Percentiles rank a stretch among this genome's conserved stretches.
phyloP scores from a whole-genome alignment of 2,888 invertebrate species.

The Peribatodes rhomboidaria region DNA sequence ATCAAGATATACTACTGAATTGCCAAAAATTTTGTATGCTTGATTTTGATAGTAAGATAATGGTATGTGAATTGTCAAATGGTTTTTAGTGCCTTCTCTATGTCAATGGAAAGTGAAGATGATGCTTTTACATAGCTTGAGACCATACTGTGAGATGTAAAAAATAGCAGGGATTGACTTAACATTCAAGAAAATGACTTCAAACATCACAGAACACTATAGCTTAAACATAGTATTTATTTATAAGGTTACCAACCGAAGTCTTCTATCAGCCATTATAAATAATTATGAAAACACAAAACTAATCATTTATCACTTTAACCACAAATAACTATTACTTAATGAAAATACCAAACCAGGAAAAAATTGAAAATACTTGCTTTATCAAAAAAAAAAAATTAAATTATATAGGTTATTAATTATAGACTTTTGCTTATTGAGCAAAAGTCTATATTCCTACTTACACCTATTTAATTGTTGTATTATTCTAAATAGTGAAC shows the following conservation, averaged over 20 bases:
- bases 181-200: not conserved
- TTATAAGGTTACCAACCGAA: too few relatives aligned
- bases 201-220: not conserved
- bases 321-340: too few relatives aligned
- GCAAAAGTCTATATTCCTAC: too few relatives aligned
- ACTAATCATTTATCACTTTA: not conserved
- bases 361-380: too few relatives aligned
- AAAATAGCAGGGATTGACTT: not conserved
- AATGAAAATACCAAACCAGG: too few relatives aligned
- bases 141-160: not conserved
- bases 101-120: not conserved
- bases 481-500: too few relatives aligned
- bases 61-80: conserved; percentile 7
- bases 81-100: conserved; percentile 29
- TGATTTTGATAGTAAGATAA: not conserved
- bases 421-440: too few relatives aligned
- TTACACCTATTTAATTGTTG: too few relatives aligned
- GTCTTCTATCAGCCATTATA: too few relatives aligned
- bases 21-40: not conserved
- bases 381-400: too few relatives aligned
- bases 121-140: not conserved
- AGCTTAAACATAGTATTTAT: not conserved
- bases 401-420: too few relatives aligned
- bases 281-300: too few relatives aligned
- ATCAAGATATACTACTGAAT: not conserved